phyloP scores from a whole-genome alignment of 1,140 invertebrate genomes.

The Cyclina sinensis region DNA sequence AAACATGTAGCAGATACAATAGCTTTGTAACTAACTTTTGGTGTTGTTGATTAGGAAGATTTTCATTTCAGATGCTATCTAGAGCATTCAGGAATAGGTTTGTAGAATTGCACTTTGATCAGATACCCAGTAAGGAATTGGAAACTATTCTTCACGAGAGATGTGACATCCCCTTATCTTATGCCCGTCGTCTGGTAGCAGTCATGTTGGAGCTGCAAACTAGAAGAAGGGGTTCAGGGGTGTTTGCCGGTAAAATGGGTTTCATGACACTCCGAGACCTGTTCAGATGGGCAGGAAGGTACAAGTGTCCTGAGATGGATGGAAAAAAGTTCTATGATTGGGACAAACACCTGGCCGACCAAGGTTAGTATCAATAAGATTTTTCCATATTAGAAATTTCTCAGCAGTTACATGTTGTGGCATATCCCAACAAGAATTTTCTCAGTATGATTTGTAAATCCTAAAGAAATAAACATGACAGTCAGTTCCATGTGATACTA shows the following conservation, averaged over 20 bases:
- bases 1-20: no score
- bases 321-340: slow-evolving; percentile 92
- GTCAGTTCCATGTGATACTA: no score
- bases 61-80: slow-evolving; percentile 90
- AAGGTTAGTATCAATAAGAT: slow-evolving; percentile 89
- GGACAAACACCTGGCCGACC: slow-evolving; percentile 98
- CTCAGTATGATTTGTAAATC: no score
- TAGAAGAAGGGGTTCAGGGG: slow-evolving; percentile 93
- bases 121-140: slow-evolving; percentile 96
- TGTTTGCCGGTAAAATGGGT: slow-evolving; percentile 97
- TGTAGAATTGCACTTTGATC: slow-evolving; percentile 98
- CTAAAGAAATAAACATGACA: no score
- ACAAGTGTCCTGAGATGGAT: slow-evolving; percentile 88
- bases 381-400: no score
- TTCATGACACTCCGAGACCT: slow-evolving; percentile 98
- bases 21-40: no score
- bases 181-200: slow-evolving; percentile 96
- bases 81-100: slow-evolving; percentile 99
- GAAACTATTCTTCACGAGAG: slow-evolving; percentile 96
- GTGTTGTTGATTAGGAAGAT: no score
- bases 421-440: no score
- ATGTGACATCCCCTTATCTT: slow-evolving; percentile 95
- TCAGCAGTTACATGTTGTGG: no score
- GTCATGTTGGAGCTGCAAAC: slow-evolving; percentile 96
- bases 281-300: slow-evolving; percentile 99